phyloP scores from a whole-genome alignment of 2,888 invertebrate species.

The Drosophila maculinotata region DNA sequence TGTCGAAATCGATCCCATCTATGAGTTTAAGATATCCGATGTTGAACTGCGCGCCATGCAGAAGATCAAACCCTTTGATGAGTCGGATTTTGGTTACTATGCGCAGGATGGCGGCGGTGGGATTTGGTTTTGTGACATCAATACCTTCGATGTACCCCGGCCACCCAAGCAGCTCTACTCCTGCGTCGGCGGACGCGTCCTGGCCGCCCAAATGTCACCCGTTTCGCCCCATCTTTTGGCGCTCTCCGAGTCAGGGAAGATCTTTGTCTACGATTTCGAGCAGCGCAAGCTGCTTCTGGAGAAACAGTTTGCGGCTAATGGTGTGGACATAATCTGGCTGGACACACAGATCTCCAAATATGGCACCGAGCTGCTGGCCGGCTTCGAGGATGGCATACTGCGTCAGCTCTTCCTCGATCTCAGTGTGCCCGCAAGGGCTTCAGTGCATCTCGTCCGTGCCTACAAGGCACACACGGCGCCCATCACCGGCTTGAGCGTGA shows the following conservation, averaged over 20 bases:
- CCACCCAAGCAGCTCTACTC: constrained; percentile 87
- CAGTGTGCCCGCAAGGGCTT: constrained; percentile 30
- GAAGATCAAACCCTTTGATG: constrained; percentile 83
- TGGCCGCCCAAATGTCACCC: constrained; percentile 89
- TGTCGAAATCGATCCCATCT: constrained; percentile 94
- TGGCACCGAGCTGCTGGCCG: constrained; percentile 89
- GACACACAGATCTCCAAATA: constrained; percentile 88
- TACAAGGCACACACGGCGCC: constrained; percentile 89
- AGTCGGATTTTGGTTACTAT: constrained; percentile 87
- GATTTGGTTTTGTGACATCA: constrained; percentile 90
- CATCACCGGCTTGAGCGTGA: constrained; percentile 88
- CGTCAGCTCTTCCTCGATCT: constrained; percentile 85
- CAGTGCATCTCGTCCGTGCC: constrained; percentile 84
- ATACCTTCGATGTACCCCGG: constrained; percentile 85
- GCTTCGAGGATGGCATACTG: constrained; percentile 90
- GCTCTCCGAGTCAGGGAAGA: constrained; percentile 90
- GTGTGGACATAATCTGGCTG: constrained; percentile 89
- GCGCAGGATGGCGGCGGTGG: constrained; percentile 96
- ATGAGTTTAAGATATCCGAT: constrained; percentile 89
- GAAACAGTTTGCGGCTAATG: constrained; percentile 87
- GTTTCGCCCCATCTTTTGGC: constrained; percentile 90
- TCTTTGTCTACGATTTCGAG: constrained; percentile 90
- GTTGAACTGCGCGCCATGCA: constrained; percentile 82
- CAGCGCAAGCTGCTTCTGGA: constrained; percentile 87
- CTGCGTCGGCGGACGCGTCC: constrained; percentile 91